Evolutionary conservation across 2,797 vertebrate genomes (phyloP).

Genomic region (Phoebastria nigripes): DNA sequence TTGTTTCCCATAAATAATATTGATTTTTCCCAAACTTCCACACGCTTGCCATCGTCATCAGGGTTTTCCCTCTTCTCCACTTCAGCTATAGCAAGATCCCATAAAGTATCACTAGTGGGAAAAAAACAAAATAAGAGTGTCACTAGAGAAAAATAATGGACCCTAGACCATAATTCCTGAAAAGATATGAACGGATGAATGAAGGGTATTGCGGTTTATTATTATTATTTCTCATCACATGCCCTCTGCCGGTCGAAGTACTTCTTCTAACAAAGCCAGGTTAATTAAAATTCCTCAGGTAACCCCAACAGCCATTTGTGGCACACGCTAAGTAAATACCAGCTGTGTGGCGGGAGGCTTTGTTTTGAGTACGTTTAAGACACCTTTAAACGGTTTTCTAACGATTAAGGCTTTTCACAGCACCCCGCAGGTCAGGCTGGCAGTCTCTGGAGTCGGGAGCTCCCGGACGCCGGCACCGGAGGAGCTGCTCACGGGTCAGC

Average conservation of each 20-base stretch:
- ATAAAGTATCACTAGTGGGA: conserved; percentile 84
- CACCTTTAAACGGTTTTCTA: rapidly evolving
- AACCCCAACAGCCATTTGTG: not conserved
- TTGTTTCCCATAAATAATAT: conserved; percentile 92
- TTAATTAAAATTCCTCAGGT: too few relatives aligned
- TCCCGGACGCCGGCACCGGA: too few relatives aligned
- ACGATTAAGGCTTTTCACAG: rapidly evolving
- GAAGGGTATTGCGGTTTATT: not conserved
- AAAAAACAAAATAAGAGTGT: not conserved
- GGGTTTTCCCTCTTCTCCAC: conserved; percentile 72
- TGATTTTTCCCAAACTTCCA: conserved; percentile 80
- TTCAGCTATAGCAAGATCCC: conserved; percentile 89
- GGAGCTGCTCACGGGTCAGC: too few relatives aligned
- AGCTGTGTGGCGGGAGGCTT: not conserved
- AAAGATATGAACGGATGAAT: not conserved
- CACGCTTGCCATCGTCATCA: conserved; percentile 37
- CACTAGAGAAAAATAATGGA: not conserved
- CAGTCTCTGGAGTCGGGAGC: not conserved
- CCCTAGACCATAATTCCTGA: not conserved
- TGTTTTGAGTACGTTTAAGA: rapidly evolving
- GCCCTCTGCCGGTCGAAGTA: not conserved
- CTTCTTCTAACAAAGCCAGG: not conserved
- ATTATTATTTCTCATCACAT: not conserved
- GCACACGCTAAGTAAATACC: rapidly evolving
- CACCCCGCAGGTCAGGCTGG: rapidly evolving